Evolutionary conservation across 2,888 invertebrate species (phyloP).

Genomic region (Polydrusus tereticollis): DNA sequence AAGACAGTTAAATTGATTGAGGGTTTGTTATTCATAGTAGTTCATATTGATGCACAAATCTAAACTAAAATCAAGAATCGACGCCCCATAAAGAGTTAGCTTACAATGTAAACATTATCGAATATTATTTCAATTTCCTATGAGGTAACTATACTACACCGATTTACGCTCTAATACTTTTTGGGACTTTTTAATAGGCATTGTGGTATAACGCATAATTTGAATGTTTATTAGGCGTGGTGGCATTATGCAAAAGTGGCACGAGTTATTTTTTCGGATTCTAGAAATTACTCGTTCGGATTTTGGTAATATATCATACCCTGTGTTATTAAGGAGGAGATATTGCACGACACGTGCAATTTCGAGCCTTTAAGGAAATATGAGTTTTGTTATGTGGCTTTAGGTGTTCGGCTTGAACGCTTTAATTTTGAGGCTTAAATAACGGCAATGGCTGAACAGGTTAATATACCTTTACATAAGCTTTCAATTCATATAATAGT

Average conservation of each 20-base stretch:
- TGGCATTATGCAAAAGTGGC: slow-evolving; percentile 20
- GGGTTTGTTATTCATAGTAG: too few relatives aligned
- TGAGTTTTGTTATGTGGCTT: background rate
- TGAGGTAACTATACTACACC: slow-evolving; percentile 4
- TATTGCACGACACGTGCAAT: background rate
- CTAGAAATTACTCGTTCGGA: background rate
- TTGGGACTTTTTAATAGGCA: slow-evolving; percentile 14
- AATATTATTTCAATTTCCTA: slow-evolving; percentile 24
- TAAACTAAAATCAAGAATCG: background rate
- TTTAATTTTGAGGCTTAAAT: too few relatives aligned
- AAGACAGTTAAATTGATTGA: too few relatives aligned
- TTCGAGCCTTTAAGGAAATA: background rate
- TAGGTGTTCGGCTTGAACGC: too few relatives aligned
- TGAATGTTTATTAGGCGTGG: slow-evolving; percentile 19
- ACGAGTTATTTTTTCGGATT: background rate
- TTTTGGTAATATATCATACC: slow-evolving; percentile 9
- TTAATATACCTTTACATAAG: too few relatives aligned
- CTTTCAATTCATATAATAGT: too few relatives aligned
- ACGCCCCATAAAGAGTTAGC: background rate
- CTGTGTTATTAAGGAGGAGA: background rate
- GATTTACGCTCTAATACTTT: slow-evolving; percentile 19
- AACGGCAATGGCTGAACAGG: too few relatives aligned
- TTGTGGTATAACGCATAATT: slow-evolving; percentile 22
- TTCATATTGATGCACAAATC: background rate
- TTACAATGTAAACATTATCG: slow-evolving; percentile 12